These are phyloP conservation scores for Heterotis niloticus DNA, from an alignment of 2,113 vertebrate genomes.

Conservation along the genomic window DNA sequence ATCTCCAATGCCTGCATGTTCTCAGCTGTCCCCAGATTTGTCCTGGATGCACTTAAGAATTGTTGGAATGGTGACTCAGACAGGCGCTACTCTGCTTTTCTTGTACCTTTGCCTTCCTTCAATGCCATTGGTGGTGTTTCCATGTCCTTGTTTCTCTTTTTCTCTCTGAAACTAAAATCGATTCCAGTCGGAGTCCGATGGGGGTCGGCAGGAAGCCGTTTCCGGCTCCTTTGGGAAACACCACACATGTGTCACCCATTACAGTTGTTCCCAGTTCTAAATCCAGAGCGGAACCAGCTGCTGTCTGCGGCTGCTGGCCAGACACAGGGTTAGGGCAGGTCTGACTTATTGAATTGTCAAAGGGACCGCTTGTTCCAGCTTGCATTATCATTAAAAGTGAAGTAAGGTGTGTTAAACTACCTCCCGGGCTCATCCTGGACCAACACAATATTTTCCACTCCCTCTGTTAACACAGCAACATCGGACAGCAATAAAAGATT, in stretches of 20 bases:
- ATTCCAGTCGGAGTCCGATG: constrained; percentile 51
- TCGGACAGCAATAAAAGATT: constrained; percentile 24
- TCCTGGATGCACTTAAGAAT: not conserved
- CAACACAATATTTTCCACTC: constrained; percentile 24
- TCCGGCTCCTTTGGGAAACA: constrained; percentile 48
- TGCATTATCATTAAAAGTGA: constrained; percentile 39
- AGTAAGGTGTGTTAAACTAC: constrained; percentile 47
- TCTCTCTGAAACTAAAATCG: constrained; percentile 41
- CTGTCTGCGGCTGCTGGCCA: constrained; percentile 47
- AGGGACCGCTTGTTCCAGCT: constrained; percentile 43
- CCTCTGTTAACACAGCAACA: not conserved
- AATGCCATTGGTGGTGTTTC: constrained; percentile 34
- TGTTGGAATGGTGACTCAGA: not conserved
- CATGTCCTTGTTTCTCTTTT: constrained; percentile 19
- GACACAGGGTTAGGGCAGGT: constrained; percentile 38
- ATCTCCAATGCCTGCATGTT: constrained; percentile 43
- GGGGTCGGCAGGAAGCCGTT: constrained; percentile 52
- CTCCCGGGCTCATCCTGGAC: constrained; percentile 25
- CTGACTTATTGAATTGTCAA: constrained; percentile 58
- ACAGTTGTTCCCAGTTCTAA: constrained; percentile 69
- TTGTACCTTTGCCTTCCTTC: constrained; percentile 31
- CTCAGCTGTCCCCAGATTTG: constrained; percentile 36
- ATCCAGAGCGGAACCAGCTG: constrained; percentile 59
- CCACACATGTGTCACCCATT: constrained; percentile 69
- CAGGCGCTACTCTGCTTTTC: constrained; percentile 27